Base-by-base conservation (phyloP, 2,113 vertebrate genomes). In the Orientallactaga bullata region DNA sequence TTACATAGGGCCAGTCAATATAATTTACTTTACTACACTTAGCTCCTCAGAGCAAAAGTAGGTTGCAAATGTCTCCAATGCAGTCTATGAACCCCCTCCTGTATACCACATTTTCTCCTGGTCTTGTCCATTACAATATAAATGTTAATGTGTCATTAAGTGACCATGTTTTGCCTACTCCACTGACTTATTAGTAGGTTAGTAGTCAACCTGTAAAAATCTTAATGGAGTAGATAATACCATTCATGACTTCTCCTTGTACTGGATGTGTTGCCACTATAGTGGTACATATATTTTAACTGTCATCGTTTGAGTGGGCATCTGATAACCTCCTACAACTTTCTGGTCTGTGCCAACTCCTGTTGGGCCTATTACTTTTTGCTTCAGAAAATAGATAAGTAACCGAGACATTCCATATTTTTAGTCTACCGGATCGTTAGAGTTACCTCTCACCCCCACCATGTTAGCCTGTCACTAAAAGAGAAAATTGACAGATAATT, bases 401-500 rank as follows among this genome's bases (percentile, higher is more conserved):
- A 55, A 5, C 10, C 35, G 47, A 12, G 61, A 0, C n/a, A 60
- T 66, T 66, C 72, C 66, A 71, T 61, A 55, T 37, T 84, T 82
- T 63, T 6, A 37, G 37, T n/a, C 83, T 61, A 7, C 65, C 39
- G 24, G 17, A 30, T 82, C 80, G 82, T 90, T 69, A 23, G 61
- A 63, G 87, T 89, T 85, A 63, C 39, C 21, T 85, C 28, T 47
- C 42, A 32, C 12, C 11, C 17, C 24, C 3, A 63, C 24, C 61
- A 6, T 72, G 51, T 55, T 68, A 18, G 58, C 76, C 55, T 87
- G 66, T 79, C 63, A 72, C 39, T 71, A 30, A 85, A 63, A 55
- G 37, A 71, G 84, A 93, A 95, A 93, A n/a, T 47, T 79, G 69
- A 58, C 55, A 76, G 65, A 66, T 94, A 72, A 88, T 85, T 81